Evolutionary conservation across 2,888 invertebrate genomes (phyloP), one percentile per base, ranked within the genome.

Genomic region (Rhogogaster chlorosoma): DNA sequence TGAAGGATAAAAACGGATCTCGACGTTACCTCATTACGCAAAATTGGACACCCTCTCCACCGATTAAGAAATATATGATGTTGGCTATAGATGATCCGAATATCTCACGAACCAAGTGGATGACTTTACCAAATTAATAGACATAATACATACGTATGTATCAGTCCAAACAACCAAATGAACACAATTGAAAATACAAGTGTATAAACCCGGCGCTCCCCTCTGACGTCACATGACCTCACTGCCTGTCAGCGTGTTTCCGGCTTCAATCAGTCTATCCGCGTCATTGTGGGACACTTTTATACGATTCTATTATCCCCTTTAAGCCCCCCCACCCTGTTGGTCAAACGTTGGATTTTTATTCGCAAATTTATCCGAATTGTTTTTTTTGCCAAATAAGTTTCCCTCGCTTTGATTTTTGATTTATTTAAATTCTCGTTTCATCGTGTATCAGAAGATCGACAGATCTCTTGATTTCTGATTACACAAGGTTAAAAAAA

Each of bases 161-260:
- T 85, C 84, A 86, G 85, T 86, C 80, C 84, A 70, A 86, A 87
- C 45, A 87, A 87, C 45, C 70, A 7, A 71, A 32, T 86, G 86
- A 88, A 86, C 86, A 89, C 89, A 90, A 91, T 91, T 89, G 89
- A 89, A 90, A 90, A 88, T 86, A 87, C 88, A 87, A 86, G 86
- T 84, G 86, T 85, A 88, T 86, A 86, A 87, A 84, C 85, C 75
- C 77, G 70, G 88, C 89, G 88, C 90, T 87, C 90, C 90, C 89
- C 89, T 85, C 85, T 89, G 87, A 88, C 89, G 87, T 87, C 87
- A 86, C 86, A 85, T 89, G 88, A 88, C 89, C 88, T 88, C 88
- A 87, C 87, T 89, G 87, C 86, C 87, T 87, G 87, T 84, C 86
- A 36, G 84, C 86, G 84, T 86, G 87, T 86, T 89, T 89, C 89